A percentile compares a stretch with the other conserved stretches of the same genome.
These are phyloP conservation scores for Teleiodes luculella DNA, from an alignment of 2,888 invertebrate species.

Conservation along the genomic window DNA sequence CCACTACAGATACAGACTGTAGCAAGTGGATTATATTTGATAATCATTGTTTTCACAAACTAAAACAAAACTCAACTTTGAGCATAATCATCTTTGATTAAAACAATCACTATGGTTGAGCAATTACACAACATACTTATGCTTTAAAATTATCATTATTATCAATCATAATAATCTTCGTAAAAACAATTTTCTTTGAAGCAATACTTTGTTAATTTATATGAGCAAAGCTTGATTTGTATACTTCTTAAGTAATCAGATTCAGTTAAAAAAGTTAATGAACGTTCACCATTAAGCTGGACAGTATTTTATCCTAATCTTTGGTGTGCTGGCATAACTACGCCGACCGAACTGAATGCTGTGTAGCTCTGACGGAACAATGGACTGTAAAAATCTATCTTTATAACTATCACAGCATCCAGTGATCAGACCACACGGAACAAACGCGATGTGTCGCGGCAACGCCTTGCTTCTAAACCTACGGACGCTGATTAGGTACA, in stretches of 20 bases:
- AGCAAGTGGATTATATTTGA: constrained; percentile 39
- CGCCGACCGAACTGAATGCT: constrained; percentile 47
- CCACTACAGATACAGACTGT: constrained; percentile 50
- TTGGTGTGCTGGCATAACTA: constrained; percentile 72
- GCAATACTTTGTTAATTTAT: constrained; percentile 26
- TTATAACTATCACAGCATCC: constrained; percentile 35
- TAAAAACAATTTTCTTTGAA: constrained; percentile 36
- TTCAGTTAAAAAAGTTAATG: constrained; percentile 32
- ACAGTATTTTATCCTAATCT: constrained; percentile 69
- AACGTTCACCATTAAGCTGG: constrained; percentile 48
- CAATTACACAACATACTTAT: constrained; percentile 50
- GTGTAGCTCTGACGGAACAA: constrained; percentile 21
- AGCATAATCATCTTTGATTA: constrained; percentile 67
- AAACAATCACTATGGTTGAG: constrained; percentile 64
- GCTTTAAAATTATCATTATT: constrained; percentile 33
- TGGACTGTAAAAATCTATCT: constrained; percentile 6
- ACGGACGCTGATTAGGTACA: constrained; percentile 74
- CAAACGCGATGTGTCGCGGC: constrained; percentile 56
- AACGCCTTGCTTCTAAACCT: constrained; percentile 67
- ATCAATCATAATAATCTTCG: constrained; percentile 33
- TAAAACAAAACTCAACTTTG: constrained; percentile 58
- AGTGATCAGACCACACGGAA: constrained; percentile 51
- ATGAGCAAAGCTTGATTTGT: constrained; percentile 51
- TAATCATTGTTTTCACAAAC: constrained; percentile 58
- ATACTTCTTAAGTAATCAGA: constrained; percentile 29